phyloP scores from a whole-genome alignment of 2,113 vertebrate species.

The Atherinomorus stipes region DNA sequence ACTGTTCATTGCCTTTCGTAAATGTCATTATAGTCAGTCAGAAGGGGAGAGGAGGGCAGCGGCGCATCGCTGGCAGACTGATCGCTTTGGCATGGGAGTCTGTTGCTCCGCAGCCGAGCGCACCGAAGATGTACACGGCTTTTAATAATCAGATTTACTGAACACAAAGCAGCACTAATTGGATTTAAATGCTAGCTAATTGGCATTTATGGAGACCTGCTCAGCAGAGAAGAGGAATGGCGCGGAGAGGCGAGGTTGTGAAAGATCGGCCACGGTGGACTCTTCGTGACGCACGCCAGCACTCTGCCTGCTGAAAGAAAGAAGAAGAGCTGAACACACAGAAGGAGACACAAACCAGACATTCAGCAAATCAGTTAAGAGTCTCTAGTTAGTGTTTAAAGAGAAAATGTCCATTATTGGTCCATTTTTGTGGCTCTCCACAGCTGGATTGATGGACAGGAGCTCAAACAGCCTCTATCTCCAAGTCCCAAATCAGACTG shows the following conservation, averaged over 20 bases:
- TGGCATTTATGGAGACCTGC: conserved; percentile 69
- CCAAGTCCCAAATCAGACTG: conserved; percentile 29
- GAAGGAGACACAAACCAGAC: conserved; percentile 5
- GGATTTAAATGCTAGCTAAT: conserved; percentile 73
- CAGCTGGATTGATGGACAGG: conserved; percentile 60
- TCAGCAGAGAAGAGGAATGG: conserved; percentile 42
- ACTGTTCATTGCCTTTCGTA: conserved; percentile 60
- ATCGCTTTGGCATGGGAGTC: conserved; percentile 46
- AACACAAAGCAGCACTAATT: conserved; percentile 73
- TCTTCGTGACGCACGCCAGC: conserved; percentile 17
- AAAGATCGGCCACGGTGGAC: conserved; percentile 26
- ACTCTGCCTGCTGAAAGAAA: conserved; percentile 42
- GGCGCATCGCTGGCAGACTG: conserved; percentile 45
- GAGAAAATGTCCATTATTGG: conserved; percentile 62
- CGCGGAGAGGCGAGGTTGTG: conserved; percentile 18
- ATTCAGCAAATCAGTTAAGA: conserved; percentile 52
- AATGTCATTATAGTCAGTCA: conserved; percentile 76
- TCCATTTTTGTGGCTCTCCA: conserved; percentile 57
- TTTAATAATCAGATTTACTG: conserved; percentile 74
- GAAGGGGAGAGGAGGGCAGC: conserved; percentile 42
- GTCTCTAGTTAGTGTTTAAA: conserved; percentile 55
- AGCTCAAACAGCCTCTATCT: conserved; percentile 32
- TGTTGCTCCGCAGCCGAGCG: conserved; percentile 38
- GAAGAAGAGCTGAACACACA: conserved; percentile 49
- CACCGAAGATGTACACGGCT: conserved; percentile 55